Evolutionary conservation across 2,797 vertebrate species (phyloP).

Genomic region (Pseudomugil gertrudae): DNA sequence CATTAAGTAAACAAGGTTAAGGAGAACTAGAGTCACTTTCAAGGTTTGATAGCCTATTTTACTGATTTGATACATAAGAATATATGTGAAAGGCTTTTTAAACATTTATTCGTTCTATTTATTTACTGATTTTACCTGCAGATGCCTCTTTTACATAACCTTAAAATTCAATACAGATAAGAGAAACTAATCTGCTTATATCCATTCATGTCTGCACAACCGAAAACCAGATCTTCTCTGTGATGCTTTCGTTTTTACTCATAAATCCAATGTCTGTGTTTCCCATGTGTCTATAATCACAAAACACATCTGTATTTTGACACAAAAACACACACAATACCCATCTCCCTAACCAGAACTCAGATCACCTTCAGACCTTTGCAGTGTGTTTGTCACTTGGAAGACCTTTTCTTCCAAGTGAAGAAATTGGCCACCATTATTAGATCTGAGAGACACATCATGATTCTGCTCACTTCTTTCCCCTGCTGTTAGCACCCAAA

Average conservation of each 20-base stretch:
- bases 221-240: too few relatives aligned
- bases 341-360: not conserved
- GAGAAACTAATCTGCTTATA: constrained; percentile 14
- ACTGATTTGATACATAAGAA: too few relatives aligned
- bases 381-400: constrained; percentile 17
- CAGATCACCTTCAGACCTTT: constrained; percentile 41
- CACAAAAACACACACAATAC: not conserved
- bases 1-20: not conserved
- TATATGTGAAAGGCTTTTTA: not conserved
- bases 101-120: not conserved
- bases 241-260: constrained; percentile 17
- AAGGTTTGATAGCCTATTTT: too few relatives aligned
- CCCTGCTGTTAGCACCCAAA: not conserved
- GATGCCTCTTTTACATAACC: constrained; percentile 1
- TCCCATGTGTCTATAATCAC: not conserved
- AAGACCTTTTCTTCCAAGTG: constrained; percentile 43
- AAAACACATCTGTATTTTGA: not conserved
- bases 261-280: constrained; percentile 14
- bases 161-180: constrained; percentile 17
- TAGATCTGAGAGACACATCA: constrained; percentile 26
- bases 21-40: not conserved
- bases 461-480: constrained; percentile 7
- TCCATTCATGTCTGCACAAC: not conserved
- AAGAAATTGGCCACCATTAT: constrained; percentile 12
- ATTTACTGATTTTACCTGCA: not conserved